Conservation (phyloP, 2,113 vertebrate genomes). For the Mustela lutreola region DNA sequence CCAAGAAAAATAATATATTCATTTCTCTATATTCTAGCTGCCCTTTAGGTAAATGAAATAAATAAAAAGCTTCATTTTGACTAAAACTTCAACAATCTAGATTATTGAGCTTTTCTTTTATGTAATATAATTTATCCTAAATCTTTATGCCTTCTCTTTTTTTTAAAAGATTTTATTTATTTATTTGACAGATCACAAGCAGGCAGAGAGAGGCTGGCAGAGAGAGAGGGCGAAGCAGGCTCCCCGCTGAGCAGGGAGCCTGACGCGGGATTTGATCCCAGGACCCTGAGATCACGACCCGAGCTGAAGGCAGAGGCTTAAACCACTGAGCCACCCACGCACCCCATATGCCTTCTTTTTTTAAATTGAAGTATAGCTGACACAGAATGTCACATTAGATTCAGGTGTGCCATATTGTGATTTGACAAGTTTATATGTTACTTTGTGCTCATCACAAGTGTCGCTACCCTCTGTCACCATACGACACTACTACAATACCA, state of each 20-base stretch:
- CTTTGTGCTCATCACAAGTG: background rate
- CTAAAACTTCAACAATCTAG: background rate
- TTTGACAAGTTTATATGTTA: background rate
- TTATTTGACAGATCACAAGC: too few species aligned
- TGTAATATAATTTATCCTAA: background rate
- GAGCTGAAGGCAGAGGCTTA: too few species aligned
- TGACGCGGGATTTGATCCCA: too few species aligned
- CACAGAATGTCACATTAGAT: background rate
- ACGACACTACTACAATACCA: background rate
- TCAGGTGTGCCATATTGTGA: background rate
- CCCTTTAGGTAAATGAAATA: background rate
- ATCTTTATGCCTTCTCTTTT: background rate
- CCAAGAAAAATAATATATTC: background rate
- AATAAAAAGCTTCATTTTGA: slow-evolving; percentile 16
- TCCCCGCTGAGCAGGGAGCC: too few species aligned
- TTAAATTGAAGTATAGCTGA: background rate
- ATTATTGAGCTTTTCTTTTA: background rate
- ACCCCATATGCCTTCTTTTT: too few species aligned
- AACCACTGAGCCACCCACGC: too few species aligned
- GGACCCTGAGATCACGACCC: too few species aligned
- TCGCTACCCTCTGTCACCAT: background rate
- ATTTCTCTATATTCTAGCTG: background rate
- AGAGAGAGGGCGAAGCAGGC: too few species aligned
- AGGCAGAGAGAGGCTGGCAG: too few species aligned
- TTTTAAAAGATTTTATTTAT: too few species aligned